These are phyloP conservation scores for Nanorana parkeri DNA, from an alignment of 2,113 vertebrate species.

Conservation along the genomic window DNA sequence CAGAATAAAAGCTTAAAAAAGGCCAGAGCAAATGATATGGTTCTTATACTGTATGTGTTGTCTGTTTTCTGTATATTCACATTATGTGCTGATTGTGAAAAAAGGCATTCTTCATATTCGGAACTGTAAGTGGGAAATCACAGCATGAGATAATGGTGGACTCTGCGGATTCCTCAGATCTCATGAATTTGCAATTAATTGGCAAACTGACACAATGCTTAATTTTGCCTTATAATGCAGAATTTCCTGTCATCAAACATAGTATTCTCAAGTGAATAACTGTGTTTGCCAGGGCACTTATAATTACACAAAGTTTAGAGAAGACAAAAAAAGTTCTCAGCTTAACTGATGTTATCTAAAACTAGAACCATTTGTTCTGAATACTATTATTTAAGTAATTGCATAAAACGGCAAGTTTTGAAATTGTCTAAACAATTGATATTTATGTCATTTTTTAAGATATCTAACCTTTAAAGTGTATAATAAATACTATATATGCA, in stretches of 20 bases:
- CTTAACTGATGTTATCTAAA: too few relatives aligned
- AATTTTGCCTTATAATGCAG: constrained; percentile 14
- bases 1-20: neutral
- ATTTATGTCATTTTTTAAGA: too few relatives aligned
- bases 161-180: neutral
- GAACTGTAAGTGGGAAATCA: neutral
- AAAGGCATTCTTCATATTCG: neutral
- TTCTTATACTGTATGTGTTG: constrained; percentile 7
- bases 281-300: neutral
- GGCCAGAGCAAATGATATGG: neutral
- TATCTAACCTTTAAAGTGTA: too few relatives aligned
- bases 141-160: neutral
- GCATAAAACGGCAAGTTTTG: too few relatives aligned
- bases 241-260: neutral
- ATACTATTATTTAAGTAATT: too few relatives aligned
- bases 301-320: neutral
- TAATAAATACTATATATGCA: too few relatives aligned
- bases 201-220: constrained; percentile 9
- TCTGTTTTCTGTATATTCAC: neutral
- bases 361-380: too few relatives aligned
- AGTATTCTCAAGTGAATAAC: constrained; percentile 31
- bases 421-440: too few relatives aligned
- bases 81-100: neutral
- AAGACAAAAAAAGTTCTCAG: neutral
- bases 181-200: constrained; percentile 24